Conservation (phyloP, 2,113 vertebrate species). For the Sinocyclocheilus maitianheensis region DNA sequence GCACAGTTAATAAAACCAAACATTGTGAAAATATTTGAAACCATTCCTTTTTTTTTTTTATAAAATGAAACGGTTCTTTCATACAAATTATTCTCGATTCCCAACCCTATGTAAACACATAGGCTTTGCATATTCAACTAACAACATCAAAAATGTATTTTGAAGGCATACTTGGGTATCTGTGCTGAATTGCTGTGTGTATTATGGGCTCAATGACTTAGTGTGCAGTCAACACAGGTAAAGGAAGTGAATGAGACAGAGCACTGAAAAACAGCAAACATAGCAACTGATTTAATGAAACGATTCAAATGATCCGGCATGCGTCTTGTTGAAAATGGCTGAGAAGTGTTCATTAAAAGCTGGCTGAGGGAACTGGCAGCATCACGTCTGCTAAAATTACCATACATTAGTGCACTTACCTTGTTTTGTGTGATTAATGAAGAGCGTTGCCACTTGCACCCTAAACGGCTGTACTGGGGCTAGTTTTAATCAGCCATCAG, state of each 20-base stretch:
- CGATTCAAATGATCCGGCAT: not conserved
- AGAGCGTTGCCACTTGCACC: slow-evolving; percentile 24
- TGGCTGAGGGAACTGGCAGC: slow-evolving; percentile 9
- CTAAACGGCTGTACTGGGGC: slow-evolving; percentile 28
- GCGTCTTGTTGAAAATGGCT: not conserved
- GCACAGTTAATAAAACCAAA: not conserved
- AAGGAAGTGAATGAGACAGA: not conserved
- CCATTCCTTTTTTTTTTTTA: too few relatives aligned
- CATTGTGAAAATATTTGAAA: too few relatives aligned
- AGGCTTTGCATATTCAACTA: not conserved
- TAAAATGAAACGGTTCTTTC: not conserved
- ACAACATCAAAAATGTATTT: not conserved
- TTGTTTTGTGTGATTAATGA: slow-evolving; percentile 39
- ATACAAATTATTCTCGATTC: not conserved
- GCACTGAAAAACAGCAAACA: not conserved
- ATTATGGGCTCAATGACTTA: not conserved
- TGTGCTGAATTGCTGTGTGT: not conserved
- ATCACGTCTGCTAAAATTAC: slow-evolving; percentile 25
- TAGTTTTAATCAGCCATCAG: slow-evolving; percentile 32
- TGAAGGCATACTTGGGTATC: not conserved
- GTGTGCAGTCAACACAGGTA: not conserved
- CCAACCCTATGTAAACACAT: not conserved
- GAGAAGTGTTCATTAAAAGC: slow-evolving; percentile 29
- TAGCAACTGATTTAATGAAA: slow-evolving; percentile 23
- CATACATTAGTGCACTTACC: slow-evolving; percentile 32